Percentiles rank a stretch among this genome's conserved stretches.
phyloP scores from a whole-genome alignment of 2,113 vertebrate genomes.

The Channa argus region DNA sequence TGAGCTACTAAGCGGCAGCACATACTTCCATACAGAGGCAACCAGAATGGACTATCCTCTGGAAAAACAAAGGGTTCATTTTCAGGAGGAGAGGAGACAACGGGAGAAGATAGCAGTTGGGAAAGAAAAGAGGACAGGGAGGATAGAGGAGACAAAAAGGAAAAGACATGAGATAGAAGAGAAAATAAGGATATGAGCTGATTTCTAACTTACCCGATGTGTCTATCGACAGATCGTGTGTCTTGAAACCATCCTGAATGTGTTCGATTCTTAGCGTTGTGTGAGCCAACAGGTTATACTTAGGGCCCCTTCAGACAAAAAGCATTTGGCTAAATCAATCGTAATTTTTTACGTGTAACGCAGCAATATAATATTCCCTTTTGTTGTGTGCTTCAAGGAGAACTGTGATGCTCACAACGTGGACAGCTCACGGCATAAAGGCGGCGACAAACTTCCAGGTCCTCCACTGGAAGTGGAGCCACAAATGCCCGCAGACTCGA shows the following conservation, averaged over 20 bases:
- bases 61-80: background rate
- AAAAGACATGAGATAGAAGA: background rate
- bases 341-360: background rate
- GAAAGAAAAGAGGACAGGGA: too few species aligned
- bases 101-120: background rate
- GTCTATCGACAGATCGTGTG: conserved; percentile 86
- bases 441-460: conserved; percentile 51
- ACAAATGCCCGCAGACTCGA: conserved; percentile 78
- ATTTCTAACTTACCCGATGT: conserved; percentile 79
- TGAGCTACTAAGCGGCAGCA: conserved; percentile 90
- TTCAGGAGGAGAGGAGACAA: background rate
- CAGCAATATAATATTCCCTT: background rate
- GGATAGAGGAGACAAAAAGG: background rate
- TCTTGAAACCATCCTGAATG: conserved; percentile 88
- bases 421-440: conserved; percentile 35
- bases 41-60: conserved; percentile 89
- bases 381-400: background rate
- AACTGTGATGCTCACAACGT: conserved; percentile 51
- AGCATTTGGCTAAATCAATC: background rate
- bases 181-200: background rate
- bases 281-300: conserved; percentile 88
- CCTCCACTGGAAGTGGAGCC: conserved; percentile 40
- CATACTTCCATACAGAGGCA: conserved; percentile 90
- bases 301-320: conserved; percentile 83
- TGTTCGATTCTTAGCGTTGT: conserved; percentile 82